Evolutionary conservation across 2,113 vertebrate genomes (phyloP).

Genomic region (Ophthalmolycus amberensis): DNA sequence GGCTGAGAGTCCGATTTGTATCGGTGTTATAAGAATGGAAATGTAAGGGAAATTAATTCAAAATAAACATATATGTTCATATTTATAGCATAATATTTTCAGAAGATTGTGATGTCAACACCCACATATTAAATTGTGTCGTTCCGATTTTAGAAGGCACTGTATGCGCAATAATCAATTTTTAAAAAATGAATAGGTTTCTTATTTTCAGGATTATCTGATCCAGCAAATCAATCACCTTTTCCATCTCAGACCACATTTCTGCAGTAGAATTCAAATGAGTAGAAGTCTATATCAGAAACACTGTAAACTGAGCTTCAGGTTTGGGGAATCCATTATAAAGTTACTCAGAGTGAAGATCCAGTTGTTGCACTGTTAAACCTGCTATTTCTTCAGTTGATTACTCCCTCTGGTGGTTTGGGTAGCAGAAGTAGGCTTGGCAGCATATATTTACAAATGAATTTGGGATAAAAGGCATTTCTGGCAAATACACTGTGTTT

Average conservation of each 20-base stretch:
- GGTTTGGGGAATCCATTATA: slow-evolving; percentile 13
- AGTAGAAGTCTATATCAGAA: neutral
- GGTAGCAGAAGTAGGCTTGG: slow-evolving; percentile 36
- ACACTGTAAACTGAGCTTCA: slow-evolving; percentile 7
- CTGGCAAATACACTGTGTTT: neutral
- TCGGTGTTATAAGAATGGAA: neutral
- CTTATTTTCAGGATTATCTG: neutral
- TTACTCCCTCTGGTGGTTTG: slow-evolving; percentile 76
- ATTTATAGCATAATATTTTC: neutral
- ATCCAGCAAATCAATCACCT: neutral
- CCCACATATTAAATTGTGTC: neutral
- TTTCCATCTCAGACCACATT: neutral
- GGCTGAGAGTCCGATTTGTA: neutral
- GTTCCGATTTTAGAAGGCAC: neutral
- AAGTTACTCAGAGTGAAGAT: slow-evolving; percentile 42
- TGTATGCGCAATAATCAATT: neutral
- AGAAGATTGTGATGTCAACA: neutral
- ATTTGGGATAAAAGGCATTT: neutral
- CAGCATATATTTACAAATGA: slow-evolving; percentile 16
- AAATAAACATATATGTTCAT: neutral
- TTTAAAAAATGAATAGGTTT: neutral
- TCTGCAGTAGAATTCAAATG: neutral
- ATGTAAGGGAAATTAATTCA: neutral
- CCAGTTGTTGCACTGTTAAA: slow-evolving; percentile 53
- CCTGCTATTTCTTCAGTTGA: slow-evolving; percentile 45